Percentiles rank a stretch among this genome's conserved stretches.
Conservation (phyloP, 1,140 invertebrate genomes). For the Andrena cerasifolii region DNA sequence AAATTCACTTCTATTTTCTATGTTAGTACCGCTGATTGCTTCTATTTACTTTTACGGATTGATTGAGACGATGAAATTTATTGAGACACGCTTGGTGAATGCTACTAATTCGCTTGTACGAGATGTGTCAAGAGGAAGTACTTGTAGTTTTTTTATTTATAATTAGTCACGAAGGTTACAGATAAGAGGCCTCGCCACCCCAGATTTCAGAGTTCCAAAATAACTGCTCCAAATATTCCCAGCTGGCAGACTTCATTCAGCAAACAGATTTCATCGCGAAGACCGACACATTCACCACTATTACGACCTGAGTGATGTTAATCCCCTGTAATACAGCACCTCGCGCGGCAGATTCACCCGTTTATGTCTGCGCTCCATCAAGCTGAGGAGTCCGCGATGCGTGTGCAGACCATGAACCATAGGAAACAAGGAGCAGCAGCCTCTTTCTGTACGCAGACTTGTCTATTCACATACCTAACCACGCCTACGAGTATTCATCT, state of each 20-base stretch:
- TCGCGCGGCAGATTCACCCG: conserved; percentile 1
- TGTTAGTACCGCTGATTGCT: background rate
- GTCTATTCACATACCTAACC: conserved; percentile 8
- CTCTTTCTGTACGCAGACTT: background rate
- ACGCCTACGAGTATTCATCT: conserved; percentile 33
- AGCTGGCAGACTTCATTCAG: background rate
- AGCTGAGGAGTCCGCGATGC: background rate
- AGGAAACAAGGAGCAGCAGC: background rate
- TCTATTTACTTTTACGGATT: background rate
- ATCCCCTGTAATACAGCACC: conserved; percentile 11
- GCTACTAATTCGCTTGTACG: background rate
- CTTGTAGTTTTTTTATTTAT: no score
- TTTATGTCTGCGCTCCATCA: background rate
- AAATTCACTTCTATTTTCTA: conserved; percentile 4
- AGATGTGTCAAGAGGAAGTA: no score
- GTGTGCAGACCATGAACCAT: background rate
- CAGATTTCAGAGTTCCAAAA: no score
- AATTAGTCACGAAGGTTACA: no score
- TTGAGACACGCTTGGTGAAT: background rate
- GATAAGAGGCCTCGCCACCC: no score
- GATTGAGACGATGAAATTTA: background rate
- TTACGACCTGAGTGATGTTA: conserved; percentile 6
- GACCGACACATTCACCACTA: background rate
- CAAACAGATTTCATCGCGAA: background rate
- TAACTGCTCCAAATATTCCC: background rate